Conservation (phyloP, 2,113 vertebrate genomes). For the Falcunculus frontatus region DNA sequence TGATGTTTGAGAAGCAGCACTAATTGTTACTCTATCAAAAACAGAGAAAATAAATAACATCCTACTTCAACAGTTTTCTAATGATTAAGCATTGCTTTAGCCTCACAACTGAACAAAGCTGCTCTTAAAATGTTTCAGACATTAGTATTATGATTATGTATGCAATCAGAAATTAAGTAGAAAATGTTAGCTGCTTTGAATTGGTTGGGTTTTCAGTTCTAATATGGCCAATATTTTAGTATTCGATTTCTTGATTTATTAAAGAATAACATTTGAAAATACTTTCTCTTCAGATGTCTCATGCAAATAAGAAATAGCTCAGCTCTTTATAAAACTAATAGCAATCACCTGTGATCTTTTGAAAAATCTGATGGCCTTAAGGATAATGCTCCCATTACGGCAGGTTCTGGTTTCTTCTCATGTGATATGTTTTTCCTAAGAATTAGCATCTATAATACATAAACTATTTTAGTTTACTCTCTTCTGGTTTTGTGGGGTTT, state of each 20-base stretch:
- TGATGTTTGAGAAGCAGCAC: background rate
- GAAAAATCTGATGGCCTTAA: background rate
- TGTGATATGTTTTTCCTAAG: background rate
- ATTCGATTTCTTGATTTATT: background rate
- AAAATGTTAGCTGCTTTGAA: background rate
- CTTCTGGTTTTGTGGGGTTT: background rate
- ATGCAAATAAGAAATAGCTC: background rate
- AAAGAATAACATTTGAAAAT: background rate
- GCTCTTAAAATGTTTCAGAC: background rate
- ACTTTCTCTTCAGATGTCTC: background rate
- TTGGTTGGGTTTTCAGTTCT: background rate
- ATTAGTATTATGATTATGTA: background rate
- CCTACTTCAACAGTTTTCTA: background rate
- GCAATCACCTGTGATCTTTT: background rate
- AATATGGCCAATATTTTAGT: background rate
- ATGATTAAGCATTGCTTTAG: background rate
- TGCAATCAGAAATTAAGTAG: background rate
- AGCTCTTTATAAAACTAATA: background rate
- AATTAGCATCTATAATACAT: background rate
- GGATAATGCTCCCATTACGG: background rate
- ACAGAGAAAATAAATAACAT: background rate
- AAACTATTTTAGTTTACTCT: background rate
- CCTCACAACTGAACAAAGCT: background rate
- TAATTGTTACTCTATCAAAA: background rate
- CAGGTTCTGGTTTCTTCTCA: background rate